phyloP scores from a whole-genome alignment of 1,140 invertebrate species.

The Rhagoletis zephyria region DNA sequence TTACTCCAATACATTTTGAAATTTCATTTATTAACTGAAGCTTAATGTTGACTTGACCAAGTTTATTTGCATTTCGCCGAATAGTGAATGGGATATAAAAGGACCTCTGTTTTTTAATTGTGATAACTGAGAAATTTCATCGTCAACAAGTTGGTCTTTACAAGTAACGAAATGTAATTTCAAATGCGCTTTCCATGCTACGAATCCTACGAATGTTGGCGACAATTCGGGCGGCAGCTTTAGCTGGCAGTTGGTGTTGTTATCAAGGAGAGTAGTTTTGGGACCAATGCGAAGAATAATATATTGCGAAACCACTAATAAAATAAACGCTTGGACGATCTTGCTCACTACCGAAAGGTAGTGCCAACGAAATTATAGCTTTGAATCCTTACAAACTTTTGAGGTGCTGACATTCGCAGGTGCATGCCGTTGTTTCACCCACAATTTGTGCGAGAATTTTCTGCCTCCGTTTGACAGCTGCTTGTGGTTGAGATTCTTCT shows the following conservation, averaged over 20 bases:
- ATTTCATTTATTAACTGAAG: no score
- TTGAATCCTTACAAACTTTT: constrained; percentile 6
- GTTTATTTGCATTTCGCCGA: no score
- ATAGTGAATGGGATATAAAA: no score
- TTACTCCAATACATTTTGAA: no score
- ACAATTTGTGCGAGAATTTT: constrained; percentile 48
- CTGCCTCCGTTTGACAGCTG: constrained; percentile 40
- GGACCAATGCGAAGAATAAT: not conserved
- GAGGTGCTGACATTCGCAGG: not conserved
- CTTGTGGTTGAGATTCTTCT: constrained; percentile 1
- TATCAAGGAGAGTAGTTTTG: not conserved
- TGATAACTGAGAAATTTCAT: no score
- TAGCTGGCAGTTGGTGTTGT: not conserved
- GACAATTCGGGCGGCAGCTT: not conserved
- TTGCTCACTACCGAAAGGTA: not conserved
- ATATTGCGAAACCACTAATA: not conserved
- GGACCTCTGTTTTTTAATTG: no score
- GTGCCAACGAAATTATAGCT: not conserved
- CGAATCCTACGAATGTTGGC: not conserved
- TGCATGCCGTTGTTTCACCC: constrained; percentile 43
- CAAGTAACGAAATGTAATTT: no score
- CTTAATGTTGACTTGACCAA: no score
- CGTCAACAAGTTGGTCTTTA: no score
- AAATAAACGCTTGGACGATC: not conserved
- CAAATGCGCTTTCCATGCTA: no score